These are phyloP conservation scores for Oreochromis niloticus DNA, from an alignment of 2,113 vertebrate species.

Conservation along the genomic window DNA sequence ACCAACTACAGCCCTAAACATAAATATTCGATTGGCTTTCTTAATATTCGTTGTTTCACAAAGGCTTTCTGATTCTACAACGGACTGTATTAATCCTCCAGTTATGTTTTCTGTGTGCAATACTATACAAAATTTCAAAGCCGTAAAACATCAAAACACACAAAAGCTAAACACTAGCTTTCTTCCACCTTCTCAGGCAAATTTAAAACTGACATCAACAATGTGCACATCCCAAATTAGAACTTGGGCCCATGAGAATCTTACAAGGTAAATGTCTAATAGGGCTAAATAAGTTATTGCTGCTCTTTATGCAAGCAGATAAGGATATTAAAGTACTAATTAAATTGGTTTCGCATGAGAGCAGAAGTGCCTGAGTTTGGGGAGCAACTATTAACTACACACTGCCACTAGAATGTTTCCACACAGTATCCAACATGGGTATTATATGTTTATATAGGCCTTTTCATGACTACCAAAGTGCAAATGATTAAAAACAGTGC, in stretches of 20 bases:
- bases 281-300: slow-evolving; percentile 57
- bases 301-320: slow-evolving; percentile 45
- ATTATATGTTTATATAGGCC: neutral
- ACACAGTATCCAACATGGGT: neutral
- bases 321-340: slow-evolving; percentile 59
- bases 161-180: neutral
- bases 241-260: slow-evolving; percentile 30
- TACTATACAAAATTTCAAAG: neutral
- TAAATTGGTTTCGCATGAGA: slow-evolving; percentile 50
- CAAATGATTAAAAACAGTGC: neutral
- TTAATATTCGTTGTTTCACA: neutral
- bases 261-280: slow-evolving; percentile 54
- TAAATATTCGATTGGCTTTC: neutral
- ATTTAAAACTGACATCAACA: slow-evolving; percentile 21
- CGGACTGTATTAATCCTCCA: neutral
- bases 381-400: slow-evolving; percentile 18
- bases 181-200: neutral
- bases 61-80: neutral
- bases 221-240: slow-evolving; percentile 34
- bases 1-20: neutral
- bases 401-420: neutral
- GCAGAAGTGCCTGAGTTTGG: slow-evolving; percentile 5
- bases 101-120: neutral
- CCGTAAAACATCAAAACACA: neutral
- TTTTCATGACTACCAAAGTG: neutral